Evolutionary conservation across 1,140 invertebrate genomes (phyloP).

Genomic region (Akabosia matsudoensis): DNA sequence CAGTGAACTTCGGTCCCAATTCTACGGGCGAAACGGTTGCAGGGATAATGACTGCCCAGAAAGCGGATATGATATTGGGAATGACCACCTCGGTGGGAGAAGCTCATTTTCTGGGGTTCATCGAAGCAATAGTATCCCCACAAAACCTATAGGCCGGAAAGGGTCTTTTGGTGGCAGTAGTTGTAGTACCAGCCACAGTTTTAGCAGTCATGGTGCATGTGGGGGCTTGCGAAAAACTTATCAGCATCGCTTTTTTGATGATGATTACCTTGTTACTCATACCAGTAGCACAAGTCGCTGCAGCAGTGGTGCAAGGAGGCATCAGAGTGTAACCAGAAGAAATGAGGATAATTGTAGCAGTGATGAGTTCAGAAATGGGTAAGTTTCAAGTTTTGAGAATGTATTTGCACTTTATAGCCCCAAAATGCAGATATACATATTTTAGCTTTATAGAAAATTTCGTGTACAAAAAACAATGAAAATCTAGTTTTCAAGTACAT

Average conservation of each 20-base stretch:
- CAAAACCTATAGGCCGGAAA: background rate
- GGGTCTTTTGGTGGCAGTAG: background rate
- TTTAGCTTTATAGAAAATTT: too few relatives aligned
- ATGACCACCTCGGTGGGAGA: background rate
- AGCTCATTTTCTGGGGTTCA: background rate
- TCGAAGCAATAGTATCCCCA: constrained; percentile 1
- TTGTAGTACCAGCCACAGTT: background rate
- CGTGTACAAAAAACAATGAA: too few relatives aligned
- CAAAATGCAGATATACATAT: background rate
- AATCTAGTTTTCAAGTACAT: too few relatives aligned
- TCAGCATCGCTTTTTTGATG: background rate
- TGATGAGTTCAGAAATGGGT: constrained; percentile 6
- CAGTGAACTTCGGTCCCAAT: background rate
- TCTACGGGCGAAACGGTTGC: background rate
- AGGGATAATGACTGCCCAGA: background rate
- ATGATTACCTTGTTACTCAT: constrained; percentile 9
- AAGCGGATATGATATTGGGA: background rate
- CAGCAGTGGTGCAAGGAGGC: background rate
- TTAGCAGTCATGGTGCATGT: background rate
- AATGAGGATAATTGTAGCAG: background rate
- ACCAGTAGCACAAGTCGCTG: background rate
- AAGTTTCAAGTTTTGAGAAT: background rate
- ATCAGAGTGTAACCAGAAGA: background rate
- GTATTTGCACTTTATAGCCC: background rate
- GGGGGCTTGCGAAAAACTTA: background rate